A percentile compares a stretch with the other conserved stretches of the same genome.
Evolutionary conservation across 2,797 vertebrate species (phyloP).

Genomic region (Sebastes trivittatus): DNA sequence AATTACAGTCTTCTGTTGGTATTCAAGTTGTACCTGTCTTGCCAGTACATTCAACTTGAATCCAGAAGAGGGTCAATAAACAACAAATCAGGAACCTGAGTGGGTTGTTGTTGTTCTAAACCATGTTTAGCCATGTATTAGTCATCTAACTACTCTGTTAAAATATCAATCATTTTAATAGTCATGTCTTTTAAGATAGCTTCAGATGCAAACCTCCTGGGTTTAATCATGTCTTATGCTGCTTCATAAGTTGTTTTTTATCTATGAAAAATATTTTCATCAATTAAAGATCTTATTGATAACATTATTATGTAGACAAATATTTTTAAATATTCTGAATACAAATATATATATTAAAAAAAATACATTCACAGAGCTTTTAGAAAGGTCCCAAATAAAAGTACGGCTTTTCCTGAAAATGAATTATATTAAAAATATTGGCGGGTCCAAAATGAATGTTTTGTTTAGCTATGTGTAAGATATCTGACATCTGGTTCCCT

Average conservation of each 20-base stretch:
- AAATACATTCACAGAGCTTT: too few relatives aligned
- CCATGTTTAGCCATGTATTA: neutral
- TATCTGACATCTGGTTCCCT: too few relatives aligned
- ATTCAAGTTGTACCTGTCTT: neutral
- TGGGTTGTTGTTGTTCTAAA: neutral
- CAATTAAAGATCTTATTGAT: neutral
- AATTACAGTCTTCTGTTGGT: conserved; percentile 7
- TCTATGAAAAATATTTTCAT: neutral
- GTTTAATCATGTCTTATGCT: neutral
- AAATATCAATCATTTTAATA: neutral
- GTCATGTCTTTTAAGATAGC: neutral
- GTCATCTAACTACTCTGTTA: neutral
- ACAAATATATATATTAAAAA: too few relatives aligned
- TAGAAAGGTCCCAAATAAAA: too few relatives aligned
- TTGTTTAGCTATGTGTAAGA: too few relatives aligned
- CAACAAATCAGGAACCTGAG: neutral
- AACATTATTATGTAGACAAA: too few relatives aligned
- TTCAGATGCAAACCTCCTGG: neutral
- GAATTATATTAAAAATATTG: rapidly evolving
- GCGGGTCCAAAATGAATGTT: too few relatives aligned
- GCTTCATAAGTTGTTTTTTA: neutral
- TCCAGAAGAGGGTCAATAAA: neutral
- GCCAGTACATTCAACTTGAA: neutral
- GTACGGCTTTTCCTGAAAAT: too few relatives aligned
- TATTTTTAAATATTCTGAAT: too few relatives aligned